Evolutionary conservation across 2,113 vertebrate genomes (phyloP), one percentile per base, ranked within the genome.

Genomic region (Centrocercus urophasianus): DNA sequence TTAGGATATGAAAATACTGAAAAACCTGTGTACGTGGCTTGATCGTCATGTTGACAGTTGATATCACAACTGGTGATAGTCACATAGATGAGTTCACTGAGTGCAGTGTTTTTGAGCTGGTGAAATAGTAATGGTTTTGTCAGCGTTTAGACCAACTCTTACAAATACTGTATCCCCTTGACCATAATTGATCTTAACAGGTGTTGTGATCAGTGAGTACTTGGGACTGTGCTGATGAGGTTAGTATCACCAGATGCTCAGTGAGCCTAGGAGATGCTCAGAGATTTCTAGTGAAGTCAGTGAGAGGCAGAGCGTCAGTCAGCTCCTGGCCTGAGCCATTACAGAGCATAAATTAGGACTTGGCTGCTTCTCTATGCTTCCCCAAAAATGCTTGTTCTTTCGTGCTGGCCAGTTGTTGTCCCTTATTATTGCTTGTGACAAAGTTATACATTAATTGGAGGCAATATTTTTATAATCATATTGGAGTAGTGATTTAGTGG

Each of bases 311-410:
- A 78, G 48, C 70, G 87, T 90, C 89, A 91, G 76, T 89, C 91
- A 92, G 72, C 73, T 70, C 25, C 69, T 70, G 89, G 28, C 73
- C 50, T 63, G 86, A 93, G 77, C 57, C 48, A 66, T 77, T 81
- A 82, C 91, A 92, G 82, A 87, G 22, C 89, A 83, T 89, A 88
- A 70, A 83, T 93, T 91, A 83, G 28, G 45, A 87, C 64, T 82
- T 83, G 5, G 70, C 71, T 89, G 56, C 74, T 91, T 83, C 89
- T 89, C 89, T 60, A 56, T 45, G 52, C 77, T 94, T 84, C 75
- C 38, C 75, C 80, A 75, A 65, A 82, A 80, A 88, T 12, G 36
- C 32, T 83, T 2, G 2, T 30, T 54, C 87, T 59, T 89, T 67
- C 1, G 0, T 63, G 67, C 67, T 80, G 72, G 36, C 21, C 63